These are phyloP conservation scores for Hyphantria cunea DNA, from an alignment of 1,140 invertebrate genomes.

Conservation along the genomic window DNA sequence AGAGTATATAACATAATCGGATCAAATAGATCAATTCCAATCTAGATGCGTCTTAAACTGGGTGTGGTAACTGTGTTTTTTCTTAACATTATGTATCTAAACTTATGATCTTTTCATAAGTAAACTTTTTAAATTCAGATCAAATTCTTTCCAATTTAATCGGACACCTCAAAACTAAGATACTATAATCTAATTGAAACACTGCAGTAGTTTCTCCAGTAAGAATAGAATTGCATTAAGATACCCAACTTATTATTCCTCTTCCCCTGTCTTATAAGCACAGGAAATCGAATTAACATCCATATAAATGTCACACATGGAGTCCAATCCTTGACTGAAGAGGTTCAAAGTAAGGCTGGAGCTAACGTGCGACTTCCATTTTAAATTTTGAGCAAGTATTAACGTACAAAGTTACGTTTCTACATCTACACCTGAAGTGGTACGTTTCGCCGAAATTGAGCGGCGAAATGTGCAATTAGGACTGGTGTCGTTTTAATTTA, in stretches of 20 bases:
- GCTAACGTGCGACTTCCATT: constrained; percentile 9
- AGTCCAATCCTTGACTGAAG: constrained; percentile 14
- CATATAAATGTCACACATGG: constrained; percentile 9
- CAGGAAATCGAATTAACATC: constrained; percentile 30
- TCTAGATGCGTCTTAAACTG: too few relatives aligned
- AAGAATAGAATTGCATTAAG: too few relatives aligned
- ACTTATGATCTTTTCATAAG: too few relatives aligned
- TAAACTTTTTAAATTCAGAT: too few relatives aligned
- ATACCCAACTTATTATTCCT: constrained; percentile 21
- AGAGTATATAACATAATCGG: too few relatives aligned
- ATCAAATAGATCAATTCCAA: too few relatives aligned
- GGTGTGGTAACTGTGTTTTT: too few relatives aligned
- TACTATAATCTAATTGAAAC: neutral
- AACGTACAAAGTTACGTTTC: neutral
- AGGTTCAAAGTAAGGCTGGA: constrained; percentile 5
- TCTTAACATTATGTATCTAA: too few relatives aligned
- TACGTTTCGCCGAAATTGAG: constrained; percentile 12
- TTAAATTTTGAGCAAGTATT: constrained; percentile 4
- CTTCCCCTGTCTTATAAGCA: constrained; percentile 21
- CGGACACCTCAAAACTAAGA: too few relatives aligned
- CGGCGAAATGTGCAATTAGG: constrained; percentile 21
- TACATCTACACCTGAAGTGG: neutral
- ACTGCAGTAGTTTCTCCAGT: neutral
- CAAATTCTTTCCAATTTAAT: too few relatives aligned
- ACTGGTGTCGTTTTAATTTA: constrained; percentile 18